Evolutionary conservation across 2,797 vertebrate genomes (phyloP).

Genomic region (Furcifer pardalis): DNA sequence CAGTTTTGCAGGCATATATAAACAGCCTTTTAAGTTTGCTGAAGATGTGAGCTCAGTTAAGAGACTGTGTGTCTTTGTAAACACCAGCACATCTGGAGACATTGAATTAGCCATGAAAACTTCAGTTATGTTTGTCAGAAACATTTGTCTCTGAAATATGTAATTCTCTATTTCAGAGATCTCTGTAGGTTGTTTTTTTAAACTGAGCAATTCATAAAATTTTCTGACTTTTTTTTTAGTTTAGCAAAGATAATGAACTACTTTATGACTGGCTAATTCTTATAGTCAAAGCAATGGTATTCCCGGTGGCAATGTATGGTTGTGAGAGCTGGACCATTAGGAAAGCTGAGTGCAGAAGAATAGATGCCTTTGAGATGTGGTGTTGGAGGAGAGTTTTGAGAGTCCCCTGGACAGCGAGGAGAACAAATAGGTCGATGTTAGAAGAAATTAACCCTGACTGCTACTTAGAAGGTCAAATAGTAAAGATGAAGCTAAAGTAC

Average conservation of each 20-base stretch:
- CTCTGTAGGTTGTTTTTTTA: constrained; percentile 2
- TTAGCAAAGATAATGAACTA: constrained; percentile 11
- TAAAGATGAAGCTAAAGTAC: too few relatives aligned
- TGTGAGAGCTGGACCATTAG: too few relatives aligned
- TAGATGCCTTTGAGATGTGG: too few relatives aligned
- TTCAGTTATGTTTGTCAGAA: constrained; percentile 26
- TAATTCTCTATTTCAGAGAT: constrained; percentile 7
- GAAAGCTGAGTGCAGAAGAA: too few relatives aligned
- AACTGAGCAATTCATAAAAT: constrained; percentile 4
- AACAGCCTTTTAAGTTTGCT: constrained; percentile 26
- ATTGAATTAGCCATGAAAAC: constrained; percentile 65
- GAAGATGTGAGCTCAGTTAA: constrained; percentile 26
- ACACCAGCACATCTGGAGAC: constrained; percentile 50
- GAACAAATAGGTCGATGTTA: too few relatives aligned
- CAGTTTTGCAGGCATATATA: constrained; percentile 4
- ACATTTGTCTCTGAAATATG: constrained; percentile 19
- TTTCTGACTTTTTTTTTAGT: not conserved
- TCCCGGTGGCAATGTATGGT: too few relatives aligned
- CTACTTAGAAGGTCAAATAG: too few relatives aligned
- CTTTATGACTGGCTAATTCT: not conserved
- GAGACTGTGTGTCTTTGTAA: constrained; percentile 17
- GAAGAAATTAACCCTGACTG: too few relatives aligned
- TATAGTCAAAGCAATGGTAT: too few relatives aligned
- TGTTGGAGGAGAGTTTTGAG: too few relatives aligned
- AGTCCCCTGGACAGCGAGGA: too few relatives aligned